phyloP scores from a whole-genome alignment of 2,113 vertebrate genomes.

The Periophthalmus modestus region DNA sequence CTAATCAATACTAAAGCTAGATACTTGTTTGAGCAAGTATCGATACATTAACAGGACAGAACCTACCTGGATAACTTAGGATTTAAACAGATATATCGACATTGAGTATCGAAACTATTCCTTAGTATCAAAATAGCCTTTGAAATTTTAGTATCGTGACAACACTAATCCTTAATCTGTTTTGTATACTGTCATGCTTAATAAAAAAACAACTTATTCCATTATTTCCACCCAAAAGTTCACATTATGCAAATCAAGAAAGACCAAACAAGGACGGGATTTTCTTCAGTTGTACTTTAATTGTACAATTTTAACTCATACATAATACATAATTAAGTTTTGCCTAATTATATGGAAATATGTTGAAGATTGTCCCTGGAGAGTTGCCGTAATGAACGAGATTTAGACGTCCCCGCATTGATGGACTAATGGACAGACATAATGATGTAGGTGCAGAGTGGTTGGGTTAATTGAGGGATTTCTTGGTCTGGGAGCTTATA shows the following conservation, averaged over 20 bases:
- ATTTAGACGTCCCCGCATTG: conserved; percentile 21
- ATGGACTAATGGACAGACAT: conserved; percentile 26
- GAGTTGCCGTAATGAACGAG: conserved; percentile 38
- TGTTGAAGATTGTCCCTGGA: conserved; percentile 12
- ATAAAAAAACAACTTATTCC: neutral
- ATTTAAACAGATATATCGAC: too few relatives aligned
- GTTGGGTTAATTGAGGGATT: conserved; percentile 36
- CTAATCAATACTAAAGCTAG: too few relatives aligned
- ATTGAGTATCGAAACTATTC: too few relatives aligned
- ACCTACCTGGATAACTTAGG: too few relatives aligned
- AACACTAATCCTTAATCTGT: too few relatives aligned
- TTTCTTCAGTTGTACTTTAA: neutral
- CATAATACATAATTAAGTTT: neutral
- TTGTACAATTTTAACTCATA: neutral
- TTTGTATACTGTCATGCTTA: neutral
- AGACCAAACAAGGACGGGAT: neutral
- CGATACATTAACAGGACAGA: too few relatives aligned
- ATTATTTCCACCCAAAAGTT: neutral
- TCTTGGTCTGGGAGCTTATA: conserved; percentile 24
- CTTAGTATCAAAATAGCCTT: too few relatives aligned
- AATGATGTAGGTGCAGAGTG: conserved; percentile 33
- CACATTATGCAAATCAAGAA: neutral
- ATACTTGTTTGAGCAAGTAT: too few relatives aligned
- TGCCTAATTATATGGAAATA: conserved; percentile 10
- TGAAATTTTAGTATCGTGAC: too few relatives aligned